phyloP scores from a whole-genome alignment of 2,113 vertebrate genomes.

The Psammodynastes pulverulentus region DNA sequence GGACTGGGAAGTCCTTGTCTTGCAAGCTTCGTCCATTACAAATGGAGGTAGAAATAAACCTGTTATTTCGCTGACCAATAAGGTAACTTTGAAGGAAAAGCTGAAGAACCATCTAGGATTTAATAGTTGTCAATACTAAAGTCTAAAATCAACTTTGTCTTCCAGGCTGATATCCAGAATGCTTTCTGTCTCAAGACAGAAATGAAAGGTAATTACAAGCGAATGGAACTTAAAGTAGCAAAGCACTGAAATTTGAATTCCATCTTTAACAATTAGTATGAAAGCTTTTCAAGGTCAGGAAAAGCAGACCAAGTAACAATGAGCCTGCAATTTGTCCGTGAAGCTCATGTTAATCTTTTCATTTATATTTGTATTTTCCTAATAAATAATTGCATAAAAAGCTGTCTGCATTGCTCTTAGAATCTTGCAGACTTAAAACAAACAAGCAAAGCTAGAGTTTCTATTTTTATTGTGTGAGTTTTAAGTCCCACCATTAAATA shows the following conservation, averaged over 20 bases:
- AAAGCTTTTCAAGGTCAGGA: constrained; percentile 62
- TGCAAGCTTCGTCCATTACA: not conserved
- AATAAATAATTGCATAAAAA: constrained; percentile 34
- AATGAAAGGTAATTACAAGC: not conserved
- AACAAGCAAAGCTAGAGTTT: not conserved
- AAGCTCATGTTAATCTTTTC: constrained; percentile 55
- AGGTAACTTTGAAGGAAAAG: not conserved
- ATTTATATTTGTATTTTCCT: constrained; percentile 26
- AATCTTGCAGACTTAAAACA: constrained; percentile 29
- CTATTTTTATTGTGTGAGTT: constrained; percentile 34
- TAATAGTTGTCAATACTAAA: not conserved
- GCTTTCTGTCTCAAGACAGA: constrained; percentile 30
- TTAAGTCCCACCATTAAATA: constrained; percentile 28
- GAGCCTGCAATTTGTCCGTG: constrained; percentile 45
- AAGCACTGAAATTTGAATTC: constrained; percentile 17
- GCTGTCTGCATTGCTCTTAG: constrained; percentile 23
- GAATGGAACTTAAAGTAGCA: not conserved
- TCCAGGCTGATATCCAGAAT: not conserved
- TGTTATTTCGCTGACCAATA: not conserved
- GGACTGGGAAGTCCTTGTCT: not conserved
- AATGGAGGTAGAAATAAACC: not conserved
- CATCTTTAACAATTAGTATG: constrained; percentile 17
- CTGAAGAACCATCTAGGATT: not conserved
- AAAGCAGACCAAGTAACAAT: constrained; percentile 35
- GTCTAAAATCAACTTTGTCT: not conserved